Evolutionary conservation across 2,888 invertebrate species (phyloP).

Genomic region (Sicus ferrugineus): DNA sequence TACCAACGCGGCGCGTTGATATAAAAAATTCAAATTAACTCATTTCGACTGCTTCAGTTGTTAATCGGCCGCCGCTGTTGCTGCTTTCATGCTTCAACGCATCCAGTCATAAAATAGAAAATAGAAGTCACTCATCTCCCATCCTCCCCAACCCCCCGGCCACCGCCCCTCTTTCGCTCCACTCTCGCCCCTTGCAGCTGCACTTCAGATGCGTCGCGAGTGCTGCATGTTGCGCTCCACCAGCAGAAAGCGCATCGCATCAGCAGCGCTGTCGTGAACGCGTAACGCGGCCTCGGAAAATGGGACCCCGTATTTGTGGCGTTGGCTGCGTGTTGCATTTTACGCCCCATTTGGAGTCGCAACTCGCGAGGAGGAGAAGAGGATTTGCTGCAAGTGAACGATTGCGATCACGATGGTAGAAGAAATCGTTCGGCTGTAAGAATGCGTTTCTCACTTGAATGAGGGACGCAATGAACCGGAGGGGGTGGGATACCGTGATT

Average conservation of each 20-base stretch:
- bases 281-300: background rate
- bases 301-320: background rate
- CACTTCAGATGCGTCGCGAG: no score
- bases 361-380: background rate
- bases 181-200: background rate
- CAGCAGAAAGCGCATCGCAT: conserved; percentile 2
- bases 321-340: conserved; percentile 10
- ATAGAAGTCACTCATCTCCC: conserved; percentile 2
- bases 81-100: conserved; percentile 13
- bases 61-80: conserved; percentile 1
- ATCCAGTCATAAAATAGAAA: conserved; percentile 21
- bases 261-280: conserved; percentile 2
- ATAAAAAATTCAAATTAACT: conserved; percentile 14
- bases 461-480: background rate
- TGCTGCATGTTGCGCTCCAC: background rate
- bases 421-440: background rate
- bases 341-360: conserved; percentile 16
- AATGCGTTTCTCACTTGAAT: no score
- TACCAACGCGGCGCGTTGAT: background rate
- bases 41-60: conserved; percentile 18
- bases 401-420: background rate
- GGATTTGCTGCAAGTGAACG: background rate
- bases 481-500: no score
- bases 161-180: background rate
- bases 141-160: background rate